Base-by-base conservation (phyloP, 2,888 invertebrate genomes). In the Chironomus riparius region DNA sequence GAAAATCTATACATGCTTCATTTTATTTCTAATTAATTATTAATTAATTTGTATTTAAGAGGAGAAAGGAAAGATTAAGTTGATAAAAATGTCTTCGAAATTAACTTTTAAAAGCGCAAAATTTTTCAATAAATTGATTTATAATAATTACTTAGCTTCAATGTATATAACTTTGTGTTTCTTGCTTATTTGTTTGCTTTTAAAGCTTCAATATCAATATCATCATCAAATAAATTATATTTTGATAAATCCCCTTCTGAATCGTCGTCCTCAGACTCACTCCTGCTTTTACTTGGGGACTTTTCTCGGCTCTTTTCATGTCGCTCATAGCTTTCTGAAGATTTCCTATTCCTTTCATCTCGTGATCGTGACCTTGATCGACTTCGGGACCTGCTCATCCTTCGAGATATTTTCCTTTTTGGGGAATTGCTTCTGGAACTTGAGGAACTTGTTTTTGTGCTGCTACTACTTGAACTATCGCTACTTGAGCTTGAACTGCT, bases 171-270 rank as follows among this genome's bases (percentile, higher is more conserved):
- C 12, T 62, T 38, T 38, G 38, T 38, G 38, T 38, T 38, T 38
- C 38, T 38, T 38, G 38, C 38, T 48, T 56, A 56, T 28, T 69
- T 68, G 47, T 47, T 68, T 21, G 22, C 21, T 68, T 56, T 74
- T 5, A 74, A 22, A 4, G 62, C 61, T 48, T 65, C 74, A 21
- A 74, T 62, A n/a, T 74, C 74, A 56, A 73, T 38, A 28, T 74
- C 69, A 38, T 76, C 76, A 56, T 76, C 76, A 24, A 68, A 76
- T 5, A 76, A 13, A 69, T 69, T 76, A 21, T 76, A 76, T 68
- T 76, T 76, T 61, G 76, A 68, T 21, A 76, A 48, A 69, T 69
- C 69, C 38, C 24, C 76, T 75, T 62, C 62, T 15, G 13, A 10
- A 5, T 65, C 65, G 2, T 24, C 65, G 4, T 65, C 65, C 0